Conservation (phyloP, 2,888 invertebrate species). For the Morpho deidamia region DNA sequence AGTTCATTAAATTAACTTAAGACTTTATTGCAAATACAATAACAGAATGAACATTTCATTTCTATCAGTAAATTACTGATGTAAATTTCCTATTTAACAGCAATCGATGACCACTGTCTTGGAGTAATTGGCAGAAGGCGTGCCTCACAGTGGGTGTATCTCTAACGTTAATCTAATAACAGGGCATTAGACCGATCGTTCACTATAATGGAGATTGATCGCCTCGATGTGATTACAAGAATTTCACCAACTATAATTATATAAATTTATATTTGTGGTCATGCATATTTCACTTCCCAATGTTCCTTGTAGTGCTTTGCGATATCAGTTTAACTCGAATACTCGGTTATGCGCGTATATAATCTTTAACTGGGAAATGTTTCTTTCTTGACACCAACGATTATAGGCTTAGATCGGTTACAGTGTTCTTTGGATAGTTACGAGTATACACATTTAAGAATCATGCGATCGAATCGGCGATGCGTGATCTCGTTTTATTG, state of each 20-base stretch:
- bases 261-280: not conserved
- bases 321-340: too few species aligned
- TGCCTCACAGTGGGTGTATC: constrained; percentile 12
- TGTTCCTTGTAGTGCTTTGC: too few species aligned
- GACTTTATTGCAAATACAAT: too few species aligned
- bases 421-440: too few species aligned
- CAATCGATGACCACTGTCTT: constrained; percentile 3
- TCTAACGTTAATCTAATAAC: constrained; percentile 43
- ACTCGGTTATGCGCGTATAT: too few species aligned
- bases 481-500: too few species aligned
- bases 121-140: constrained; percentile 7
- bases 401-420: too few species aligned
- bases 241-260: constrained; percentile 1
- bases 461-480: too few species aligned
- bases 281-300: not conserved
- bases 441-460: too few species aligned
- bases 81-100: constrained; percentile 2
- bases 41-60: not conserved
- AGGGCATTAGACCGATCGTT: constrained; percentile 49
- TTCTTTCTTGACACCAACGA: too few species aligned
- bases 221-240: constrained; percentile 26
- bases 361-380: too few species aligned
- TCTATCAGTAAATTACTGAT: not conserved
- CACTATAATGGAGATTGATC: constrained; percentile 60
- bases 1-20: too few species aligned